Evolutionary conservation across 2,888 invertebrate species (phyloP).

Genomic region (Imbricaverruca yamaguchii): DNA sequence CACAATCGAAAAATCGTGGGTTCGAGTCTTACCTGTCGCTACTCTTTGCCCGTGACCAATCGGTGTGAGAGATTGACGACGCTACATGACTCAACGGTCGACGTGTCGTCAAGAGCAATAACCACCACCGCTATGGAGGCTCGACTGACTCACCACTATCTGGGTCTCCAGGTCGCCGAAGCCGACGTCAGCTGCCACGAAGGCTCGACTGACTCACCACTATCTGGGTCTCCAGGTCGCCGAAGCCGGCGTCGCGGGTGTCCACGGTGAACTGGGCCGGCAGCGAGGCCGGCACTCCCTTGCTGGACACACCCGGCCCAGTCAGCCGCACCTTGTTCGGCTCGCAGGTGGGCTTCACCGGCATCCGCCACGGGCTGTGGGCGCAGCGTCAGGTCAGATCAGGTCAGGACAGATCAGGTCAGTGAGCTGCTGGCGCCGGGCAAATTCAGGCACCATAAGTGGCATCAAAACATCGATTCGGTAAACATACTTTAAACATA

Average conservation of each 20-base stretch:
- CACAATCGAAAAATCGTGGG: too few relatives aligned
- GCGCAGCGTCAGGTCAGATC: not conserved
- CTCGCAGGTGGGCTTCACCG: conserved; percentile 49
- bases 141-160: conserved; percentile 39
- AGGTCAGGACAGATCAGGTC: conserved; percentile 12
- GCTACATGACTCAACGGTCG: too few relatives aligned
- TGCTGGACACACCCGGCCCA: conserved; percentile 72
- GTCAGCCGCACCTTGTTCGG: conserved; percentile 69
- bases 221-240: conserved; percentile 50
- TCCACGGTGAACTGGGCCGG: conserved; percentile 79
- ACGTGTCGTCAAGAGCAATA: too few relatives aligned
- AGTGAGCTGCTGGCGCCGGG: not conserved
- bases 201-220: conserved; percentile 35
- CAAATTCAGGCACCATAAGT: too few relatives aligned
- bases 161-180: too few relatives aligned
- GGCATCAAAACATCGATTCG: too few relatives aligned
- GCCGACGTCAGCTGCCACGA: too few relatives aligned
- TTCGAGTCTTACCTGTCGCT: too few relatives aligned
- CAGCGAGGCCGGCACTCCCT: conserved; percentile 62
- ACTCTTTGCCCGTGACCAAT: too few relatives aligned
- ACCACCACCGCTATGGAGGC: too few relatives aligned
- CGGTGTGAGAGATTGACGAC: too few relatives aligned
- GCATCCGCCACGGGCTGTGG: conserved; percentile 30
- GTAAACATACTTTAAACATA: too few relatives aligned
- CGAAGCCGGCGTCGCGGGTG: conserved; percentile 72